Evolutionary conservation across 2,113 vertebrate species (phyloP), one percentile per base, ranked within the genome.

Genomic region (Centropristis striata): DNA sequence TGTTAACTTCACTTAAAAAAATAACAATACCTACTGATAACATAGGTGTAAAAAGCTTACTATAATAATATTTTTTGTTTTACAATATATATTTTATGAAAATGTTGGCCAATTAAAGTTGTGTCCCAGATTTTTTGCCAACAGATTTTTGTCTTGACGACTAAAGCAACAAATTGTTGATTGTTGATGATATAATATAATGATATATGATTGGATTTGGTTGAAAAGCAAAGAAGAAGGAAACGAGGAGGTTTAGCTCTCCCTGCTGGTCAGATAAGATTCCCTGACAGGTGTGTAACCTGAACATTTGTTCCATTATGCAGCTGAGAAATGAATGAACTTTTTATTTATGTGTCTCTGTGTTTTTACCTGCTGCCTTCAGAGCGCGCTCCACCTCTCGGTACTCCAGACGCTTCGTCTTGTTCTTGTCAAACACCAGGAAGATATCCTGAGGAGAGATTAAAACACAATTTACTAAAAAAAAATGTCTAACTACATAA

Each of bases 381-480:
- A 95, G 83, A 46, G 94, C 92, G 0, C 90, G 88, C 0, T 4
- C 8, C 5, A 94, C 93, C 86, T 95, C 95, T 4, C 23, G 28
- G 27, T 94, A 94, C 61, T 95, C 94, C 4, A 95, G 89, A 0
- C 13, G 58, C 0, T 86, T 47, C 4, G 89, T 88, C 54, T 91
- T 90, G 64, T 95, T 92, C 79, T 85, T 92, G 84, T 95, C 94
- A 69, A 90, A 88, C 7, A 20, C 81, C 76, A 94, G 70, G 70
- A 95, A 95, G 44, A 95, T 94, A 20, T 93, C 86, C 95, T 95
- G 79, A 50, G 42, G 23, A 78, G 28, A 88, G 18, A 80, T 51
- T 42, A 16, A 23, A 27, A 60, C 13, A 50, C 6, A 18, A 8
- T 6, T 13, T 6, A 23, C 15, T 18, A 15, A 27, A 41, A 32